Base-by-base conservation (phyloP, 2,113 vertebrate genomes). In the Entomyzon cyanotis region DNA sequence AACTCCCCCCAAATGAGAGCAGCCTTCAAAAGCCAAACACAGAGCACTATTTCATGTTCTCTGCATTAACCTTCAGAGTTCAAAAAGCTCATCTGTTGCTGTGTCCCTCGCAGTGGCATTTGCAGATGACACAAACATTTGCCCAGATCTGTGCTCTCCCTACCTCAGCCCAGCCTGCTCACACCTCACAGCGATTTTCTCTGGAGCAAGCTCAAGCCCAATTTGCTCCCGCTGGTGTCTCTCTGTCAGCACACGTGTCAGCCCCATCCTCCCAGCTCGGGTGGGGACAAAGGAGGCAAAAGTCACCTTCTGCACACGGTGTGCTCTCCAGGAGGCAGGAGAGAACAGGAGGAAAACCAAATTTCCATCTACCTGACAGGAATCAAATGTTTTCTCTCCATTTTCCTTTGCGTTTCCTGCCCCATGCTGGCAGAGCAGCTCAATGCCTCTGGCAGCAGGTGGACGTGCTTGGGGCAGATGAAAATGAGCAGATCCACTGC, bases 181-280 rank as follows among this genome's bases (percentile, higher is more conserved):
- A 3, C 3, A 8, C 76, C 90, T 35, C 35, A 6, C 15, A 77
- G 65, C 76, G 62, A 52, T 97, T 95, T 92, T 37, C 91, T 95
- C 87, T 69, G 67, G 67, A 97, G 87, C 15, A 41, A 86, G 80
- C 89, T 91, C 94, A 89, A 95, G 96, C 78, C 30, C 67, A 68
- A 3, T 92, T 94, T 96, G 75, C 87, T 87, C 92, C 18, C 28
- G 56, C 90, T 96, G 93, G 65, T 9, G n/a, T 73, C 84, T 91
- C 4, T 91, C 91, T 94, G 85, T 80, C 95, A 95, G 17, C 10
- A 4, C 70, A 35, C 2, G 55, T 94, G 95, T 42, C 95, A 96
- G 94, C 85, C 7, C 50, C 64, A 80, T 15, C 55, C 79, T 67
- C 87, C 37, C 77, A 47, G 74, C 81, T 82, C 15, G 1, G 22